phyloP scores from a whole-genome alignment of 2,888 invertebrate genomes.

The Acanthosoma haemorrhoidale region DNA sequence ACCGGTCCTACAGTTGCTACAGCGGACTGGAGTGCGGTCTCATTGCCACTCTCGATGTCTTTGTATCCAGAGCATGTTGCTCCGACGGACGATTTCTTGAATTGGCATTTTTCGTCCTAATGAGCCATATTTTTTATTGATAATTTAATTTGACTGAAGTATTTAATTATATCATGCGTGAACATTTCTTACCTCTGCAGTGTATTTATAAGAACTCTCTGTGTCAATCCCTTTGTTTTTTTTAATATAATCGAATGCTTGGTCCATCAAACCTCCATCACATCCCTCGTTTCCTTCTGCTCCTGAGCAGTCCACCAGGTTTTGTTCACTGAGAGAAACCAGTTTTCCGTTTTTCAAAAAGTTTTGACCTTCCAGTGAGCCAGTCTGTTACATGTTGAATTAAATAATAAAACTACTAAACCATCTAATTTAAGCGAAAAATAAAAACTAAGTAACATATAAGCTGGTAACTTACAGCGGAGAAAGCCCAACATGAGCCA shows the following conservation, averaged over 20 bases:
- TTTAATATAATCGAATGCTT: conserved; percentile 76
- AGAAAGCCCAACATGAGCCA: conserved; percentile 82
- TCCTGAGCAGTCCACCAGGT: conserved; percentile 79
- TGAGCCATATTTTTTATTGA: not conserved
- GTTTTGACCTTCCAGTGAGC: conserved; percentile 85
- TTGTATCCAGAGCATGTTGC: conserved; percentile 72
- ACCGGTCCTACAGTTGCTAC: conserved; percentile 80
- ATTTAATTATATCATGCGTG: not conserved
- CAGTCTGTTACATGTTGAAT: too few relatives aligned
- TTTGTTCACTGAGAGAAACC: conserved; percentile 84
- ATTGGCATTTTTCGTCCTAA: not conserved
- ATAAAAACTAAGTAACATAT: not conserved
- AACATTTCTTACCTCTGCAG: conserved; percentile 52
- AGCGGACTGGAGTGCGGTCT: conserved; percentile 66
- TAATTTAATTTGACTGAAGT: not conserved
- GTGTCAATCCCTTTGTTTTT: conserved; percentile 83
- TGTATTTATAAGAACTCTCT: conserved; percentile 80
- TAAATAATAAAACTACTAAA: too few relatives aligned
- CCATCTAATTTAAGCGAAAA: too few relatives aligned
- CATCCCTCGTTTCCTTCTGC: conserved; percentile 84
- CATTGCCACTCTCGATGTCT: conserved; percentile 66
- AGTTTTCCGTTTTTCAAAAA: conserved; percentile 69
- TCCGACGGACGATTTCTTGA: not conserved
- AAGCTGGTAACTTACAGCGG: conserved; percentile 56
- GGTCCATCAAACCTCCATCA: conserved; percentile 76